A percentile compares a stretch with the other conserved stretches of the same genome.
Conservation (phyloP, 2,797 vertebrate species). For the Gouania willdenowi region DNA sequence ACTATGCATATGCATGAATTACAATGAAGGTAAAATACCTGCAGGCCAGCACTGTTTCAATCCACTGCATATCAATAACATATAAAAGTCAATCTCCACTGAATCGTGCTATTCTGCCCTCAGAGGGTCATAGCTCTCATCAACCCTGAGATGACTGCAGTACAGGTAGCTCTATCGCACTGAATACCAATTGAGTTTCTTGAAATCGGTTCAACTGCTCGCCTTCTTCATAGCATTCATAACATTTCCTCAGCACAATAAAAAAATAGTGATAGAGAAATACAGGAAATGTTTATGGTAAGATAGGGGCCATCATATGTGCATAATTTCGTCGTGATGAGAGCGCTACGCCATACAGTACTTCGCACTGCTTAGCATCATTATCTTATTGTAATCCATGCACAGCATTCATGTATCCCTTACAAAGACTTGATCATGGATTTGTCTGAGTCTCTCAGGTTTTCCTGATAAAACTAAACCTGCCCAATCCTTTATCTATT, state of each 20-base stretch:
- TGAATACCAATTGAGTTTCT: conserved; percentile 50
- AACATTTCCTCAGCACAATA: conserved; percentile 41
- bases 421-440: too few relatives aligned
- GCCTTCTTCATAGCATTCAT: conserved; percentile 58
- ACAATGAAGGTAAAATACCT: conserved; percentile 20
- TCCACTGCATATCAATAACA: conserved; percentile 24
- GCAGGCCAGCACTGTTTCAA: conserved; percentile 12
- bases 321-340: conserved; percentile 59
- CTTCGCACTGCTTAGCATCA: conserved; percentile 30
- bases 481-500: too few relatives aligned
- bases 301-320: conserved; percentile 41
- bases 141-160: conserved; percentile 44
- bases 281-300: conserved; percentile 52
- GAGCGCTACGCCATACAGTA: conserved; percentile 36
- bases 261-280: conserved; percentile 38
- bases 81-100: conserved; percentile 36
- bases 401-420: too few relatives aligned
- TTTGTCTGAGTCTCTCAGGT: too few relatives aligned
- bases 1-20: conserved; percentile 33
- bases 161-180: conserved; percentile 24
- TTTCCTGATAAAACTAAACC: too few relatives aligned
- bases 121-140: conserved; percentile 49
- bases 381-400: conserved; percentile 23
- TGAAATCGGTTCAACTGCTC: conserved; percentile 32
- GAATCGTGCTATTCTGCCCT: conserved; percentile 29